These are phyloP conservation scores for Fragum whitleyi DNA, from an alignment of 2,888 invertebrate species.

Conservation along the genomic window DNA sequence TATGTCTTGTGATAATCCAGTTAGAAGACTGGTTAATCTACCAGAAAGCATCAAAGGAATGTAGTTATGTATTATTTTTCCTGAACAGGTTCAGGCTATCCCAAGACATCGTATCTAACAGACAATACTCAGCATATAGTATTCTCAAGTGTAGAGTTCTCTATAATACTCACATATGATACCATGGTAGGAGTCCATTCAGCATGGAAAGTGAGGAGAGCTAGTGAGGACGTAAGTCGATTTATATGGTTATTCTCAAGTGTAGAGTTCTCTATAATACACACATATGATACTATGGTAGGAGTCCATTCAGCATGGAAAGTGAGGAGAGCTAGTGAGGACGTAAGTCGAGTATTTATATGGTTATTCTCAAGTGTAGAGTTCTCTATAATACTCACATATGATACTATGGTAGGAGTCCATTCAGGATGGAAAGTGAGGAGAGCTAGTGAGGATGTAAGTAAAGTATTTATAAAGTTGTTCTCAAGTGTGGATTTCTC, in stretches of 20 bases:
- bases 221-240: conserved; percentile 90
- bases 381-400: conserved; percentile 93
- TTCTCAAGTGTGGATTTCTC: conserved; percentile 92
- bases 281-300: conserved; percentile 92
- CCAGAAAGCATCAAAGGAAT: too few species aligned
- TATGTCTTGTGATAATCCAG: too few species aligned
- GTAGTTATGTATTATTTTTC: too few species aligned
- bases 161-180: conserved; percentile 93
- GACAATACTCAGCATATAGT: conserved; percentile 89
- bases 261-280: conserved; percentile 91
- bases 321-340: conserved; percentile 90
- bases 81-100: conserved; percentile 57
- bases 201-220: conserved; percentile 92
- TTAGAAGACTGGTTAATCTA: too few species aligned
- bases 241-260: conserved; percentile 89
- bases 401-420: conserved; percentile 90
- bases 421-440: conserved; percentile 94
- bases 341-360: conserved; percentile 88
- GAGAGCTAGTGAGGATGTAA: conserved; percentile 91
- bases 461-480: conserved; percentile 84
- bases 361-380: conserved; percentile 90
- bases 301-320: conserved; percentile 93
- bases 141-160: conserved; percentile 91
- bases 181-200: conserved; percentile 92
- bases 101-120: conserved; percentile 85